These are phyloP conservation scores for Phainopepla nitens DNA, from an alignment of 2,113 vertebrate species.

Conservation along the genomic window DNA sequence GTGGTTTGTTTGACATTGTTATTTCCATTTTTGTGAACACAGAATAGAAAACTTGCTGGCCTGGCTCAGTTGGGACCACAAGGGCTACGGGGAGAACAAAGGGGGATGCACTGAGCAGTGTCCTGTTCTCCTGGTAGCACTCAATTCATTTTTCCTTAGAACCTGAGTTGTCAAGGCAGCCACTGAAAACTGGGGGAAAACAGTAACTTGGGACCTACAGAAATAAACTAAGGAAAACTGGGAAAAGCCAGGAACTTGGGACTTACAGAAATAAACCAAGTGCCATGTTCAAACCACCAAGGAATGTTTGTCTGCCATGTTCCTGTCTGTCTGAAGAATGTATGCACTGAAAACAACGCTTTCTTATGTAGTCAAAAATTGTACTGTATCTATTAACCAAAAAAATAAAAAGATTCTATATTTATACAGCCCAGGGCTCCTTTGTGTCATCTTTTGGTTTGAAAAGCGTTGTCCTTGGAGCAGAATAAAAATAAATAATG, in stretches of 20 bases:
- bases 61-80: not conserved
- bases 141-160: not conserved
- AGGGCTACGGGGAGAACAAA: not conserved
- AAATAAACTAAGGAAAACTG: not conserved
- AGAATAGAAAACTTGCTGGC: not conserved
- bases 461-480: not conserved
- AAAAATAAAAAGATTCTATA: slow-evolving; percentile 74
- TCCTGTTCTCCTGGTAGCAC: not conserved
- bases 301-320: slow-evolving; percentile 38
- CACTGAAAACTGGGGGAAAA: not conserved
- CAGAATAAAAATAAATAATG: slow-evolving; percentile 23
- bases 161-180: not conserved
- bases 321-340: slow-evolving; percentile 60
- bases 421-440: slow-evolving; percentile 67
- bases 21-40: not conserved
- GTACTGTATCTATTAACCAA: slow-evolving; percentile 75
- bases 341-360: slow-evolving; percentile 73
- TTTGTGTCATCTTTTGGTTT: slow-evolving; percentile 41
- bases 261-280: not conserved
- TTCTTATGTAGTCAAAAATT: slow-evolving; percentile 67
- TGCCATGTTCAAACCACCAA: not conserved
- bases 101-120: not conserved
- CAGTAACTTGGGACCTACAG: not conserved
- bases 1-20: not conserved
- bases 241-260: not conserved